These are phyloP conservation scores for Nerophis lumbriciformis DNA, from an alignment of 2,113 vertebrate species.

Conservation along the genomic window DNA sequence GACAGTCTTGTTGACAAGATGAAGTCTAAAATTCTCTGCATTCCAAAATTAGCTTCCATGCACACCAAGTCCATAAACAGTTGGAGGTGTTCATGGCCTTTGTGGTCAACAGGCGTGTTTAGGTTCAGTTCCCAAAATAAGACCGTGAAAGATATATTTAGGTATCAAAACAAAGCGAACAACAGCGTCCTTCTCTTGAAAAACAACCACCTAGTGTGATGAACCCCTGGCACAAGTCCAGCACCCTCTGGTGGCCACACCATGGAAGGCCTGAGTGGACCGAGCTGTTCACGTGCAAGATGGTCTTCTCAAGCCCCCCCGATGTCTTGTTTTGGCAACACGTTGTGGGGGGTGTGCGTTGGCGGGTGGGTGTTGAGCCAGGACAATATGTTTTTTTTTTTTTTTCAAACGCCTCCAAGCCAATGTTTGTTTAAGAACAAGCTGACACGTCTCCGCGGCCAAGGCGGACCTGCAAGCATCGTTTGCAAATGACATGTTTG, in stretches of 20 bases:
- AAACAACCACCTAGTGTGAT: constrained; percentile 58
- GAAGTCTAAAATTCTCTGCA: not conserved
- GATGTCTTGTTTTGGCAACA: constrained; percentile 16
- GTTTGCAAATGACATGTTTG: constrained; percentile 14
- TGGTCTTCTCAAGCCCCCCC: no score
- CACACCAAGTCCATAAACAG: constrained; percentile 1
- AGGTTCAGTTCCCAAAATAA: constrained; percentile 46
- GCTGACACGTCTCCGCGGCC: constrained; percentile 58
- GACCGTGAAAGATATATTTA: constrained; percentile 56
- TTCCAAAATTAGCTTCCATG: not conserved
- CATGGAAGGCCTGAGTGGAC: constrained; percentile 9
- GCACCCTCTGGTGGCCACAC: constrained; percentile 26
- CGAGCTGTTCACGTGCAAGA: no score
- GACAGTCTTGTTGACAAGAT: not conserved
- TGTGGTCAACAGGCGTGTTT: constrained; percentile 41
- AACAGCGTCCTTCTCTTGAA: constrained; percentile 42
- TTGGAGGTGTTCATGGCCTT: constrained; percentile 8
- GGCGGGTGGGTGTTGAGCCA: constrained; percentile 43
- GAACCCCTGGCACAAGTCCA: constrained; percentile 41
- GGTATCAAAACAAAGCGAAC: constrained; percentile 49
- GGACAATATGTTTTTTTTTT: constrained; percentile 72
- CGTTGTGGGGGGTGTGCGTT: constrained; percentile 29
- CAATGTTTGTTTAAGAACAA: constrained; percentile 68
- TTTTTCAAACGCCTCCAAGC: constrained; percentile 54
- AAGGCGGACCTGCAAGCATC: constrained; percentile 30